These are phyloP conservation scores for Dexiosoma caninum DNA, from an alignment of 2,888 invertebrate species.

Conservation along the genomic window DNA sequence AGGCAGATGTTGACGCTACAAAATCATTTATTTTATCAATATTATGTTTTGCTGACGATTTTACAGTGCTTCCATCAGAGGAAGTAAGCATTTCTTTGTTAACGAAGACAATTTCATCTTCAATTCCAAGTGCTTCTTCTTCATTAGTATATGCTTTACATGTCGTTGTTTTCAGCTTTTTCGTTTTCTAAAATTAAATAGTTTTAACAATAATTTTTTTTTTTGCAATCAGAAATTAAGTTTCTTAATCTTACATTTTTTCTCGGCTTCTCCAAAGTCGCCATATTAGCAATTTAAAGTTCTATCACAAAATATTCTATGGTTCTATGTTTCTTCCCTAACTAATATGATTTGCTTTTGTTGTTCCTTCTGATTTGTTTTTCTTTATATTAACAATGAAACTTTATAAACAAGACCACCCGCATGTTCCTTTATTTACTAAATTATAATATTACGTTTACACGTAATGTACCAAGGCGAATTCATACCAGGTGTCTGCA, in stretches of 20 bases:
- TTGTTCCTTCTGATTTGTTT: conserved; percentile 1
- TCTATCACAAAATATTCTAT: no score
- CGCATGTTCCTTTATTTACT: conserved; percentile 14
- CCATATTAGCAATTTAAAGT: conserved; percentile 68
- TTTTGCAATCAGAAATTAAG: no score
- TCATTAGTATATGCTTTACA: conserved; percentile 40
- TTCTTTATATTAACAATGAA: conserved; percentile 8
- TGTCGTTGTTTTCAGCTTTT: conserved; percentile 62
- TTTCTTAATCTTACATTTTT: conserved; percentile 68
- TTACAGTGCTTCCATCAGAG: not conserved
- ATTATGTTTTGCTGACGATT: not conserved
- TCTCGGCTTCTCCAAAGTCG: conserved; percentile 75
- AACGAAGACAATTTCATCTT: conserved; percentile 57
- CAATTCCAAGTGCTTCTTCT: conserved; percentile 52
- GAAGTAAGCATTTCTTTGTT: conserved; percentile 49
- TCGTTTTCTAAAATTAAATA: conserved; percentile 67
- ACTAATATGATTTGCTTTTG: not conserved
- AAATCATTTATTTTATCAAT: conserved; percentile 26
- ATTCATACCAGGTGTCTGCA: no score
- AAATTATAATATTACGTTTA: not conserved
- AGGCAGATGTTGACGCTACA: conserved; percentile 45
- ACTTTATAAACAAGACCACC: conserved; percentile 26
- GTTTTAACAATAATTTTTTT: not conserved
- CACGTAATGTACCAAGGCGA: no score
- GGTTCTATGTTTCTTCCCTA: not conserved